A percentile compares a stretch with the other conserved stretches of the same genome.
Conservation (phyloP, 2,113 vertebrate genomes). For the Crotalus horridus region DNA sequence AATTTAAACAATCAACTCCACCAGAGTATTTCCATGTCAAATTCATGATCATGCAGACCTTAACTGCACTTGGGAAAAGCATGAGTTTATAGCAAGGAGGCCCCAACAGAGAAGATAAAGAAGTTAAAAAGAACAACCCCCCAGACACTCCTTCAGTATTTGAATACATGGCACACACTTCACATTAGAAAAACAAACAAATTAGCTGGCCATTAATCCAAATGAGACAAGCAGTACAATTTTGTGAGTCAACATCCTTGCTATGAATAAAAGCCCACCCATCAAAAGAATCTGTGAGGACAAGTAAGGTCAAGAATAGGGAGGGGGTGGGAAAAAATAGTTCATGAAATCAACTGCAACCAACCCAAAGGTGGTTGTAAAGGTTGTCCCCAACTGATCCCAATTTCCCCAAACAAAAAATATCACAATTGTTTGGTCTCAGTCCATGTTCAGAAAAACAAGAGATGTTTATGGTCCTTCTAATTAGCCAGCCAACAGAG, state of each 20-base stretch:
- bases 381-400: background rate
- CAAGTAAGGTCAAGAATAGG: background rate
- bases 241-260: background rate
- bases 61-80: background rate
- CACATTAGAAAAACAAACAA: background rate
- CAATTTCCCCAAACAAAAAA: background rate
- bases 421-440: background rate
- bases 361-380: background rate
- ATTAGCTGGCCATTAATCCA: background rate
- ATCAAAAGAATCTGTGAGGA: background rate
- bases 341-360: background rate
- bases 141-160: background rate
- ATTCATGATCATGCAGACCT: background rate
- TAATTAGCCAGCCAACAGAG: background rate
- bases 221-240: background rate
- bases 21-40: background rate
- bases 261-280: background rate
- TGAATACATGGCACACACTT: background rate
- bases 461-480: background rate
- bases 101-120: background rate
- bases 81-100: background rate
- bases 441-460: background rate
- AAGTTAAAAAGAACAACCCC: background rate
- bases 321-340: background rate
- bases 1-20: background rate